Percentiles rank a stretch among this genome's conserved stretches.
phyloP scores from a whole-genome alignment of 2,888 invertebrate species.

The Amphimallon solstitiale region DNA sequence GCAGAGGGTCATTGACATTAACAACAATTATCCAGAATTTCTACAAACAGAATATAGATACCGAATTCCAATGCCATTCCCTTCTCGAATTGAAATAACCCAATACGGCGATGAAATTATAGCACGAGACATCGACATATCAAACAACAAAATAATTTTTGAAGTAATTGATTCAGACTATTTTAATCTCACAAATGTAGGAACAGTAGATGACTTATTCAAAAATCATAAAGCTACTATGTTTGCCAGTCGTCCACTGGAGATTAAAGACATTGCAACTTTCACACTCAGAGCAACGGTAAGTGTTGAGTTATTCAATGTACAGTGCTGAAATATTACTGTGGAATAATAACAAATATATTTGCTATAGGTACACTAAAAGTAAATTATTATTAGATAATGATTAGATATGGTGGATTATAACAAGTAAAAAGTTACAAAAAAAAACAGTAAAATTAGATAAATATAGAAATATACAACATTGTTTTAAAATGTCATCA shows the following conservation, averaged over 20 bases:
- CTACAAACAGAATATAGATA: slow-evolving; percentile 58
- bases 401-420: too few relatives aligned
- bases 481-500: too few relatives aligned
- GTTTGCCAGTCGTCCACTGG: slow-evolving; percentile 43
- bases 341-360: too few relatives aligned
- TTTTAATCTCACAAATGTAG: slow-evolving; percentile 36
- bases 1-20: slow-evolving; percentile 63
- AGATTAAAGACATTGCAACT: slow-evolving; percentile 37
- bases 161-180: slow-evolving; percentile 48
- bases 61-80: slow-evolving; percentile 64
- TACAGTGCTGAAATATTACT: too few relatives aligned
- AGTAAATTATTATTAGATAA: too few relatives aligned
- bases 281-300: slow-evolving; percentile 52
- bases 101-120: slow-evolving; percentile 59
- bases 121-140: slow-evolving; percentile 67
- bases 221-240: slow-evolving; percentile 48
- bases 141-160: slow-evolving; percentile 58
- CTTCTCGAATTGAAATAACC: slow-evolving; percentile 56
- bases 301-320: too few relatives aligned
- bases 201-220: not conserved
- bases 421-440: too few relatives aligned
- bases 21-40: slow-evolving; percentile 65
- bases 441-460: too few relatives aligned
- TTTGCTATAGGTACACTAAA: too few relatives aligned
- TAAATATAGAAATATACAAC: too few relatives aligned